Percentiles rank a stretch among this genome's conserved stretches.
phyloP scores from a whole-genome alignment of 53 echinoderm and acorn worm genomes.

The Arbacia lixula region DNA sequence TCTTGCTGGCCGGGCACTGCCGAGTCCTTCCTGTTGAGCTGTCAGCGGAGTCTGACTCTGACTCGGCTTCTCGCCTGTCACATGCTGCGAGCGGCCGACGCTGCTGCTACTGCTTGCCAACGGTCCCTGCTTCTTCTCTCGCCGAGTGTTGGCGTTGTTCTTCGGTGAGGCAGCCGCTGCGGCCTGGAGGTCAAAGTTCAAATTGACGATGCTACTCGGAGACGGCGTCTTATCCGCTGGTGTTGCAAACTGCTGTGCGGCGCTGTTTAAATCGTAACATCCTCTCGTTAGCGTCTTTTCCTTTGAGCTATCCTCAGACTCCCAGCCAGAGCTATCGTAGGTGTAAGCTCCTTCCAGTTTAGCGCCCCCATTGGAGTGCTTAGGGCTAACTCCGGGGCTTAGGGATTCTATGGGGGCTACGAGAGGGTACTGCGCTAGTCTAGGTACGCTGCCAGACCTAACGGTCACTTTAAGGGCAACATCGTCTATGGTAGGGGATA shows the following conservation, averaged over 20 bases:
- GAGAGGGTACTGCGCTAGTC: slow-evolving; percentile 16
- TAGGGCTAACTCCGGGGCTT: slow-evolving; percentile 44
- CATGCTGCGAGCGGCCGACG: no score
- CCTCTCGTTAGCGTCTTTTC: slow-evolving; percentile 31
- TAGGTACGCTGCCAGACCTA: slow-evolving; percentile 17
- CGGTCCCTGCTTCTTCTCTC: slow-evolving; percentile 22
- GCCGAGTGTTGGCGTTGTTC: slow-evolving; percentile 41
- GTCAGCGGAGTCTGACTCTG: slow-evolving; percentile 41
- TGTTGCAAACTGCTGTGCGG: slow-evolving; percentile 26
- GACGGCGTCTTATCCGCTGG: not conserved
- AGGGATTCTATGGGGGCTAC: slow-evolving; percentile 43
- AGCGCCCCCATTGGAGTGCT: not conserved
- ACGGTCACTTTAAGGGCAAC: slow-evolving; percentile 41
- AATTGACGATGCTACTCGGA: slow-evolving; percentile 23
- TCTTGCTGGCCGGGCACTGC: slow-evolving; percentile 5
- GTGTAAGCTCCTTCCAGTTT: slow-evolving; percentile 46
- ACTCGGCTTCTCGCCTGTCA: slow-evolving; percentile 12
- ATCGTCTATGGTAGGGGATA: slow-evolving; percentile 35
- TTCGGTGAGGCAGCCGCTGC: slow-evolving; percentile 47
- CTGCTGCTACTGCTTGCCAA: not conserved
- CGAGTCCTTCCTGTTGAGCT: slow-evolving; percentile 37
- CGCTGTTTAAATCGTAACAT: slow-evolving; percentile 5
- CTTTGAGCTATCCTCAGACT: slow-evolving; percentile 21
- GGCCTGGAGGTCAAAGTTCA: slow-evolving; percentile 60
- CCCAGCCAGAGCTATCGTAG: slow-evolving; percentile 48